Evolutionary conservation across 2,888 invertebrate genomes (phyloP).

Genomic region (Lissocephala sabroskyi): DNA sequence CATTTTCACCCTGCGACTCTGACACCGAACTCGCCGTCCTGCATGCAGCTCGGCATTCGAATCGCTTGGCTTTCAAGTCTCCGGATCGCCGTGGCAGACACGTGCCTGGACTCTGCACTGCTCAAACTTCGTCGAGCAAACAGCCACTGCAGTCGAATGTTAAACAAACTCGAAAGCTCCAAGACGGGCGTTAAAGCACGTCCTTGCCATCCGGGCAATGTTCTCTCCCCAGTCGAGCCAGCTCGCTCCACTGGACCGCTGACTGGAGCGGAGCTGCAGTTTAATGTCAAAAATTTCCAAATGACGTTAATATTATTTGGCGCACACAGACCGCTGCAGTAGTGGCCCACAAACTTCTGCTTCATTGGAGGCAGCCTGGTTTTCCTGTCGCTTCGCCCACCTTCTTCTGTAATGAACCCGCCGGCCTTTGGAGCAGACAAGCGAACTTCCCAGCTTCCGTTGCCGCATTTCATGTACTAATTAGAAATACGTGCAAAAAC

Average conservation of each 20-base stretch:
- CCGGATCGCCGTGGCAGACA: conserved; percentile 22
- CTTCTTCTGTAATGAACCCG: conserved; percentile 6
- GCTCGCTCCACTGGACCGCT: neutral
- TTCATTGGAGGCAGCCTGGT: neutral
- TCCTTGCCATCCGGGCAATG: conserved; percentile 20
- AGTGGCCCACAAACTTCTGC: neutral
- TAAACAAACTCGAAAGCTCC: conserved; percentile 57
- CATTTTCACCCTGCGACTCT: conserved; percentile 2
- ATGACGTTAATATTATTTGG: conserved; percentile 54
- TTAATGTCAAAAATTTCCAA: conserved; percentile 51
- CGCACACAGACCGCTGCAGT: conserved; percentile 35
- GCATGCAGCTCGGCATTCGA: conserved; percentile 4
- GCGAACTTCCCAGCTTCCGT: too few relatives aligned
- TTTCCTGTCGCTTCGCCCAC: neutral
- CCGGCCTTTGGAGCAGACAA: conserved; percentile 3
- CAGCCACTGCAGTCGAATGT: conserved; percentile 32
- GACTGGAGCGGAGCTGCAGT: too few relatives aligned
- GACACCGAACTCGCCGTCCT: neutral
- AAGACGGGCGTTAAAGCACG: conserved; percentile 58
- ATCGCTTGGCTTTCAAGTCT: too few relatives aligned
- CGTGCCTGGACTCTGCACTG: conserved; percentile 39
- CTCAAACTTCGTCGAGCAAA: conserved; percentile 34
- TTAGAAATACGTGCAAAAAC: conserved; percentile 58
- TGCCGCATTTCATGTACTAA: conserved; percentile 52
- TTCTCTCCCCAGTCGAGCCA: neutral